These are phyloP conservation scores for Drosophila emarginata DNA, from an alignment of 2,888 invertebrate species.

Conservation along the genomic window DNA sequence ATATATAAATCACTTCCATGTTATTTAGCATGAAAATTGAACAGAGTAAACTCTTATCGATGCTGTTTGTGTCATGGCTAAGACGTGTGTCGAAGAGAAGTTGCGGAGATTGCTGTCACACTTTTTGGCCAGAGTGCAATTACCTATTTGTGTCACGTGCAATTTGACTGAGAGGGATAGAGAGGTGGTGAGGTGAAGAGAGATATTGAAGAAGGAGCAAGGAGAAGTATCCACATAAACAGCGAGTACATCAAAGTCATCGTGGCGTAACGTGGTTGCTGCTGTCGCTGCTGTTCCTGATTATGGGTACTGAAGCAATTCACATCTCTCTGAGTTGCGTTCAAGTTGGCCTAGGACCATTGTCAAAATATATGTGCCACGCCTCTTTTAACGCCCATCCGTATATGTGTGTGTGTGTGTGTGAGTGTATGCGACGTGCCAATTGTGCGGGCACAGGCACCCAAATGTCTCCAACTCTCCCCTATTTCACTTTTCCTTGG, in stretches of 20 bases:
- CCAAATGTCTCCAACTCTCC: conserved; percentile 36
- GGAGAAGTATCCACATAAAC: conserved; percentile 47
- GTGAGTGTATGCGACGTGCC: conserved; percentile 48
- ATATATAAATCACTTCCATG: background rate
- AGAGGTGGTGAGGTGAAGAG: background rate
- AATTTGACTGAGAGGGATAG: conserved; percentile 32
- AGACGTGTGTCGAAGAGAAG: background rate
- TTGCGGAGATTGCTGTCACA: conserved; percentile 33
- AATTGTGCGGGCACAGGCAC: conserved; percentile 60
- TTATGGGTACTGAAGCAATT: conserved; percentile 57
- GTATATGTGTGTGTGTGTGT: background rate
- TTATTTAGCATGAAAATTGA: background rate
- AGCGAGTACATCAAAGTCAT: conserved; percentile 56
- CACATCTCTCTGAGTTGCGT: conserved; percentile 16
- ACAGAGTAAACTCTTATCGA: conserved; percentile 30
- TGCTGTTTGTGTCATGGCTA: conserved; percentile 21
- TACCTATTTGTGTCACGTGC: conserved; percentile 78
- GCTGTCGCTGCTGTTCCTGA: conserved; percentile 50
- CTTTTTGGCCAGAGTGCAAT: conserved; percentile 63
- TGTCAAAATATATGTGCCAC: conserved; percentile 58
- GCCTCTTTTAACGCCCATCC: conserved; percentile 1
- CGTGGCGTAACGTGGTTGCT: conserved; percentile 40
- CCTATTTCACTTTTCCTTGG: background rate
- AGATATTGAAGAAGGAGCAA: conserved; percentile 20
- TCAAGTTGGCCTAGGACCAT: conserved; percentile 43